Evolutionary conservation across 2,888 invertebrate species (phyloP).

Genomic region (Oxyscelio sp.): DNA sequence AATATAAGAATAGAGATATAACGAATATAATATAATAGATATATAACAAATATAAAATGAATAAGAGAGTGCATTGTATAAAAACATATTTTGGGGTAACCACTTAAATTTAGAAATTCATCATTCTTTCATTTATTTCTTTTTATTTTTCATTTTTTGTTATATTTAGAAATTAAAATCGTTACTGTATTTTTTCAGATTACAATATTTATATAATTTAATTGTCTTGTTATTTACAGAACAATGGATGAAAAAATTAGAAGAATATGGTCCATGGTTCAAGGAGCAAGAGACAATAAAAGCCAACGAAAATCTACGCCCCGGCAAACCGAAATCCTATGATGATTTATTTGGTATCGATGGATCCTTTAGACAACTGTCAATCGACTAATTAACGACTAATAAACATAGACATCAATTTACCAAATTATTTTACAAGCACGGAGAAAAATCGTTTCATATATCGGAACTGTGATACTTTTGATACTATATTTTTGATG

Average conservation of each 20-base stretch:
- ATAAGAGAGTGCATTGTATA: no score
- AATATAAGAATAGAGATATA: no score
- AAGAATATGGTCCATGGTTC: constrained; percentile 94
- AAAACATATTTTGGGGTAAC: no score
- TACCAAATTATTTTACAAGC: background rate
- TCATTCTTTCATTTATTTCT: no score
- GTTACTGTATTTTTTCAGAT: no score
- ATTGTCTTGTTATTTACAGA: no score
- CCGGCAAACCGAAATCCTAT: constrained; percentile 95
- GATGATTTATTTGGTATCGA: constrained; percentile 97
- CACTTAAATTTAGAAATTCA: no score
- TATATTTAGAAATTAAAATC: no score
- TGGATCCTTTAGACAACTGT: constrained; percentile 95
- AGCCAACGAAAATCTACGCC: constrained; percentile 94
- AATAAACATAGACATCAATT: background rate
- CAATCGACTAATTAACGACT: constrained; percentile 94
- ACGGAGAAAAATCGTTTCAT: background rate
- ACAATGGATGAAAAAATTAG: constrained; percentile 94
- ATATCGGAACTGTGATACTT: constrained; percentile 31
- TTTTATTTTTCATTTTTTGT: no score
- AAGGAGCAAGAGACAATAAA: constrained; percentile 93
- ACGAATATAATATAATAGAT: no score
- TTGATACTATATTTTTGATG: background rate
- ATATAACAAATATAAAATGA: no score
- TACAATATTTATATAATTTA: no score